Base-by-base conservation (phyloP, 2,888 invertebrate species). In the Petrolisthes cinctipes region DNA sequence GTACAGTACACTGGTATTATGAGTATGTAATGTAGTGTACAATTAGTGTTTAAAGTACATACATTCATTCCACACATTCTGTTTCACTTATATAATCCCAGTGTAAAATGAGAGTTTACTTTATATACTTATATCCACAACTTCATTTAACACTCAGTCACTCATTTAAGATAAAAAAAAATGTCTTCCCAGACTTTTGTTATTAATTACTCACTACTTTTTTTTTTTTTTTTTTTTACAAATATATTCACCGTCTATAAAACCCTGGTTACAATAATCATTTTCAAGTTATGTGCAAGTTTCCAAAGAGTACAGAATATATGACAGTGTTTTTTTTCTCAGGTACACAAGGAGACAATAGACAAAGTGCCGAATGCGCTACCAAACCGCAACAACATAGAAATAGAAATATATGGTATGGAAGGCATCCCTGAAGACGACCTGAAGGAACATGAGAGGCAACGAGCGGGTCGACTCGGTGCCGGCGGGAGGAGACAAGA, bases 321-420 rank as follows among this genome's bases (percentile, higher is more conserved):
- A n/a, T n/a, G n/a, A n/a, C n/a, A 57, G 17, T 83, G 17, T 84
- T 82, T 89, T 83, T 88, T 56, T 82, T 90, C 94, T 75, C 93
- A 97, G 97, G 99, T 99, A 90, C 99, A 99, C 94, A 99, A 99
- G 94, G 99, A 99, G 94, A 98, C 98, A 89, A 98, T 99, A 93
- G 99, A 99, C 94, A 99, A 99, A 95, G 99, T 99, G 93, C 99
- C 99, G 91, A 99, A 99, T 94, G 98, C 99, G 91, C 94, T 99
- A 93, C 98, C 99, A 92, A 98, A 98, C 94, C 95, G 99, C 93
- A 98, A 98, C 92, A 98, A 98, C 94, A 98, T 98, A 93, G 99
- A 99, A 94, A 97, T 99, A 93, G 99, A 99, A 95, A 99, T 99
- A 92, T 99, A 99, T 94, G 99, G 99, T 91, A 99, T 99, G 99